Base-by-base conservation (phyloP, 2,797 vertebrate species). In the Pipistrellus kuhlii region DNA sequence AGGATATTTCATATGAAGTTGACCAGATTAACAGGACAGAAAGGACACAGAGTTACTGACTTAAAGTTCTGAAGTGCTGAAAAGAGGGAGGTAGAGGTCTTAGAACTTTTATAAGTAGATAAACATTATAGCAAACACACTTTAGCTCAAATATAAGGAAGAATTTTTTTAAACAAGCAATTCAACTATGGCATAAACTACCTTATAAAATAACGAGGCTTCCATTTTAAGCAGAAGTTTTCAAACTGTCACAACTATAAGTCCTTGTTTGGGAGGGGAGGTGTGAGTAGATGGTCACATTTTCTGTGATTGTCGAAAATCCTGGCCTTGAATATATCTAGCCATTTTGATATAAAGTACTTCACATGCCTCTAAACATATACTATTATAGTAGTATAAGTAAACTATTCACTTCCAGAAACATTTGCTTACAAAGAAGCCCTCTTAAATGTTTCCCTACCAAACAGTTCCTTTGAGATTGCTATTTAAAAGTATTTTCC, bases 391-490 rank as follows among this genome's bases (percentile, higher is more conserved):
- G 11, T 59, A 62, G 3, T 89, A 66, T 44, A 83, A 94, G 91
- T 44, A 86, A 90, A 57, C 35, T 90, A 91, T 62, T 86, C 46
- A 83, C 76, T 91, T 94, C 89, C 76, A 75, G 41, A 85, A 88
- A 80, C 90, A 68, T 64, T 2, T 84, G 4, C 84, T 88, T 72
- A 76, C 15, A 48, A 81, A 83, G 23, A 95, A 92, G 55, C 4
- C 20, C 87, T 62, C 35, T 64, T 73, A 30, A 85, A 59, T 62
- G 13, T 80, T 93, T 90, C 87, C 55, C 53, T 85, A 93, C 55
- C 18, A 85, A 96, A 93, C 44, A 95, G 73, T 92, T 72, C n/a
- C 23, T 85, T 27, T 94, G 57, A 90, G 51, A 94, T 27, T 72
- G 27, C 41, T 46, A 53, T 76, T 64, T 88, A 35, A 87, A 95